These are phyloP conservation scores for Opisthocomus hoazin DNA, from an alignment of 2,113 vertebrate species.

Conservation along the genomic window DNA sequence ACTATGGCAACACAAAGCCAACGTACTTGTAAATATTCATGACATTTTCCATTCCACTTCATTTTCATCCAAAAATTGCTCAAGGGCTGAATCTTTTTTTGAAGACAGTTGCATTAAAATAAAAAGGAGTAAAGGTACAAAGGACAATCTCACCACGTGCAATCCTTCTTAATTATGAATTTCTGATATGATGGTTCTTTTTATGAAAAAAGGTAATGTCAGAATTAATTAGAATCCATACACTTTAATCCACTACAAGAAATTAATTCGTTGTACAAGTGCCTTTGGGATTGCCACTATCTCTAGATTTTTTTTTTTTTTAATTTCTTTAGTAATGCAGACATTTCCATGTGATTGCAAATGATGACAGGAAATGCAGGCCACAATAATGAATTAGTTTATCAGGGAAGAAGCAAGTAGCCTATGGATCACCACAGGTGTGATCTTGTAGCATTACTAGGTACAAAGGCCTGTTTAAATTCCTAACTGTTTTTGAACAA, in stretches of 20 bases:
- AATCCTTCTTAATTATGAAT: conserved; percentile 9
- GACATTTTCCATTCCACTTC: conserved; percentile 17
- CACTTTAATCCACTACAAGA: conserved; percentile 20
- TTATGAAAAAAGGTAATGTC: background rate
- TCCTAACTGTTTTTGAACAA: background rate
- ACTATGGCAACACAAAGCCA: conserved; percentile 7
- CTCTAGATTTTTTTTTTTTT: background rate
- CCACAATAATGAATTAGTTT: background rate
- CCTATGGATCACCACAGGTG: background rate
- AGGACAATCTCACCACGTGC: background rate
- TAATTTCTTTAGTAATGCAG: background rate
- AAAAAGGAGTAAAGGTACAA: conserved; percentile 7
- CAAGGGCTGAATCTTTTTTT: background rate
- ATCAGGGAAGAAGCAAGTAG: background rate
- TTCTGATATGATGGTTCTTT: background rate
- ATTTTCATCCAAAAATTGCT: conserved; percentile 32
- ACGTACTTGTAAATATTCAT: background rate
- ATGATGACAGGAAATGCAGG: background rate
- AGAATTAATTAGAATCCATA: conserved; percentile 36
- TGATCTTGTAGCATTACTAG: background rate
- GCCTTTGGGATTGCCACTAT: background rate
- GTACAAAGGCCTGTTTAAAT: background rate
- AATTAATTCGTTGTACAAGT: conserved; percentile 7
- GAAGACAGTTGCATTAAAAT: conserved; percentile 23
- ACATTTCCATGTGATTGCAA: background rate